Base-by-base conservation (phyloP, 2,888 invertebrate species). In the Panorpa germanica region DNA sequence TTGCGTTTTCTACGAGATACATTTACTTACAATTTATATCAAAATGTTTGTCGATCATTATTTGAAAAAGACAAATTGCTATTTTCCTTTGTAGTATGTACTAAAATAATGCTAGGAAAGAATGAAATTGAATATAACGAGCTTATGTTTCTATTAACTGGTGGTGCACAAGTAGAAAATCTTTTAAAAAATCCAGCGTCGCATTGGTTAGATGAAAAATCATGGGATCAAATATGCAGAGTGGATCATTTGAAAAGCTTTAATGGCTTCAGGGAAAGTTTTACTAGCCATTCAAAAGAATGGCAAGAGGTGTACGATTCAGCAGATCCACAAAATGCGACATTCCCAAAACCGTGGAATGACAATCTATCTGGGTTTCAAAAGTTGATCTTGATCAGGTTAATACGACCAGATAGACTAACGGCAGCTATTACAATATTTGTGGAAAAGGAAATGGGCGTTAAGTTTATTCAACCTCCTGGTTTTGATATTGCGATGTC, bases 41-140 rank as follows among this genome's bases (percentile, higher is more conserved):
- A 66, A 40, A 90, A 85, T 48, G 82, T 90, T 6, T 86, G 88
- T 44, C 67, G 88, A 28, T 85, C 86, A 38, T 63, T 91, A 31
- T 90, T 91, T 45, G 88, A 88, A 47, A 72, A 71, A 35, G 81
- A 91, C 55, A 88, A 90, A 54, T 56, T 90, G 9, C 62, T 85
- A 37, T 90, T 85, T 51, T 82, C 78, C 5, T 75, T 83, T 44
- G 59, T 80, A 14, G 47, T 81, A 16, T 71, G 74, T 38, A 67
- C 66, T 1, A 57, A 82, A 21, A 69, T 81, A 10, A 51, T 70
- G 38, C 55, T 77, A 40, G 69, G 72, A 34, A 53, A 58, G 2
- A 61, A 63, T 1, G 42, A 57, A 24, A 66, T 82, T 12, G 57
- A 72, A 27, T 44, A 46, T 4, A 54, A 51, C 0, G 82, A 85